Base-by-base conservation (phyloP, 2,888 invertebrate species). In the Aricia artaxerxes region DNA sequence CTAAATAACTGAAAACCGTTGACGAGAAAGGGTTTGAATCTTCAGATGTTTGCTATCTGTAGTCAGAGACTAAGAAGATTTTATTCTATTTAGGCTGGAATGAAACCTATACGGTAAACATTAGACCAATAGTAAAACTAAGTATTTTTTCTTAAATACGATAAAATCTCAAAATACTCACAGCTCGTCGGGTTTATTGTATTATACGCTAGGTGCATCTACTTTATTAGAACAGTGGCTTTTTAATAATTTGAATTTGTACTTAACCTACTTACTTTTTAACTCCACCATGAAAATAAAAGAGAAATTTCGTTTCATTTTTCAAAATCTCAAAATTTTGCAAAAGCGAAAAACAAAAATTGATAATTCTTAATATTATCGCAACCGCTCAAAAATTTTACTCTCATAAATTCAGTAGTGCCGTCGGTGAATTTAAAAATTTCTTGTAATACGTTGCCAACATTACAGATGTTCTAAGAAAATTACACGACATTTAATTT, bases 81-180 rank as follows among this genome's bases (percentile, higher is more conserved):
- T 89, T 35, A 90, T 90, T 88, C 90, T 92, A 92, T 89, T 92
- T 94, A 93, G 92, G 93, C 94, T 91, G 90, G 87, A 93, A 90
- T 90, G 87, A 89, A 92, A 92, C 89, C 86, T 90, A 89, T 88
- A 85, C 83, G 86, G 88, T 87, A 86, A 88, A 88, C 85, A 84
- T 88, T 89, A 88, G 88, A 91, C 90, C 87, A 87, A 89, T 86
- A 88, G 86, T 88, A 86, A 88, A 91, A 91, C 89, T 91, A 91
- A 92, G 87, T 87, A 88, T 86, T 88, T 89, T 87, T 86, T 89
- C 93, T 93, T 93, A 91, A 89, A 90, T 92, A 94, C 93, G 94
- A 93, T 94, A 94, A 94, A 94, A 94, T 94, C 94, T 94, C 94
- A 93, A 93, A 94, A 93, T 93, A 91, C 91, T 94, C 94, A 94